A percentile compares a stretch with the other conserved stretches of the same genome.
Evolutionary conservation across 2,888 invertebrate species (phyloP).

Genomic region (Aphidius colemani): DNA sequence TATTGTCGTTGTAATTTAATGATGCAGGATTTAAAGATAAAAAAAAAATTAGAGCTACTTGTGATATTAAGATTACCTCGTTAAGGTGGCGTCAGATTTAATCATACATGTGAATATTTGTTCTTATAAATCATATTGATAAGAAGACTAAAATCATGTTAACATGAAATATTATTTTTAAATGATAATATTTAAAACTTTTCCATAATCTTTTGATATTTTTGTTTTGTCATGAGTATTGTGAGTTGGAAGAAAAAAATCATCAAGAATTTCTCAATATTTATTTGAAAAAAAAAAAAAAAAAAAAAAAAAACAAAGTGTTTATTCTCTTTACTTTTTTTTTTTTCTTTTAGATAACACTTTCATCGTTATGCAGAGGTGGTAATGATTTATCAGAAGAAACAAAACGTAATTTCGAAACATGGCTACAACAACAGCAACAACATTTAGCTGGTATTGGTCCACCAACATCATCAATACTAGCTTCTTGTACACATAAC

Average conservation of each 20-base stretch:
- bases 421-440: conserved; percentile 69
- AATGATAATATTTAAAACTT: conserved; percentile 43
- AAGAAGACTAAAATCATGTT: conserved; percentile 44
- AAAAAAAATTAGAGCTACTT: conserved; percentile 35
- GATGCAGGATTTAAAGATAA: conserved; percentile 2
- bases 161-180: conserved; percentile 21
- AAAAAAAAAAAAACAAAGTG: neutral
- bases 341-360: conserved; percentile 67
- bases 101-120: conserved; percentile 49
- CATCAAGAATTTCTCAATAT: neutral
- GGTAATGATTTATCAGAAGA: conserved; percentile 83
- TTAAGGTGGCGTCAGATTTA: conserved; percentile 46
- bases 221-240: conserved; percentile 18
- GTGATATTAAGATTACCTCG: conserved; percentile 51
- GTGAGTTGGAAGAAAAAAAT: neutral
- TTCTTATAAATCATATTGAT: conserved; percentile 57
- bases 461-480: conserved; percentile 48
- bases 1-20: conserved; percentile 11
- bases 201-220: conserved; percentile 48
- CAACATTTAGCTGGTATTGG: conserved; percentile 49
- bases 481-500: conserved; percentile 45
- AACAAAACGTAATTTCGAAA: conserved; percentile 84
- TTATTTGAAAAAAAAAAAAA: neutral
- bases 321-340: conserved; percentile 7
- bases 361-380: conserved; percentile 83